Evolutionary conservation across 2,888 invertebrate genomes (phyloP).

Genomic region (Stictocephala bisonia): DNA sequence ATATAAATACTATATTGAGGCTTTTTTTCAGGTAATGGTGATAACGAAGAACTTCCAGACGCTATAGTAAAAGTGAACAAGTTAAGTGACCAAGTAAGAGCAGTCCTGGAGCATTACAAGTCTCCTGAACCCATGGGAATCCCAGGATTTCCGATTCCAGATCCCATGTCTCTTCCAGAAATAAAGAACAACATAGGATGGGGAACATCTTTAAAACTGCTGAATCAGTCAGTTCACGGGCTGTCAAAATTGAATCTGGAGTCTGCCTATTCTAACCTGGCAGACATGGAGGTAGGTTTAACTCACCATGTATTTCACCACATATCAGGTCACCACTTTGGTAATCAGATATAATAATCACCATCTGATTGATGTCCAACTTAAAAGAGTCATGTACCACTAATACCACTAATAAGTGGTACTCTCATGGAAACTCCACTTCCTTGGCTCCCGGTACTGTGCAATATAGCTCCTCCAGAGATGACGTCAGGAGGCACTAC

Average conservation of each 20-base stretch:
- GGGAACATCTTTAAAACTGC: conserved; percentile 71
- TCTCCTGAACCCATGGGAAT: conserved; percentile 79
- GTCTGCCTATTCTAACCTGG: conserved; percentile 76
- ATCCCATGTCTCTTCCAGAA: conserved; percentile 84
- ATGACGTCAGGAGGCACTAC: too few species aligned
- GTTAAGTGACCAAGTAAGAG: conserved; percentile 70
- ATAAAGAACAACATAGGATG: conserved; percentile 77
- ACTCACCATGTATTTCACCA: too few species aligned
- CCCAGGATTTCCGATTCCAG: conserved; percentile 82
- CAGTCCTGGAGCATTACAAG: conserved; percentile 82
- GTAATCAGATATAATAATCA: too few species aligned
- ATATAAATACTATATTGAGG: too few species aligned
- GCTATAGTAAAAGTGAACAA: conserved; percentile 22
- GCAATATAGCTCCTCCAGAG: too few species aligned
- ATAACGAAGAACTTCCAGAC: conserved; percentile 5
- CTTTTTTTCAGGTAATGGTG: too few species aligned
- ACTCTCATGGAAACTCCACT: too few species aligned
- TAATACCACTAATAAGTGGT: too few species aligned
- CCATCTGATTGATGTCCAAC: too few species aligned
- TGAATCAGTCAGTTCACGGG: conserved; percentile 77
- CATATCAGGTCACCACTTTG: too few species aligned
- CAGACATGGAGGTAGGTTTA: conserved; percentile 75
- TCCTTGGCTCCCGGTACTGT: too few species aligned
- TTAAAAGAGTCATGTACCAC: too few species aligned
- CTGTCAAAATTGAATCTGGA: conserved; percentile 82